Evolutionary conservation across 2,797 vertebrate genomes (phyloP).

Genomic region (Diplodus sargus): DNA sequence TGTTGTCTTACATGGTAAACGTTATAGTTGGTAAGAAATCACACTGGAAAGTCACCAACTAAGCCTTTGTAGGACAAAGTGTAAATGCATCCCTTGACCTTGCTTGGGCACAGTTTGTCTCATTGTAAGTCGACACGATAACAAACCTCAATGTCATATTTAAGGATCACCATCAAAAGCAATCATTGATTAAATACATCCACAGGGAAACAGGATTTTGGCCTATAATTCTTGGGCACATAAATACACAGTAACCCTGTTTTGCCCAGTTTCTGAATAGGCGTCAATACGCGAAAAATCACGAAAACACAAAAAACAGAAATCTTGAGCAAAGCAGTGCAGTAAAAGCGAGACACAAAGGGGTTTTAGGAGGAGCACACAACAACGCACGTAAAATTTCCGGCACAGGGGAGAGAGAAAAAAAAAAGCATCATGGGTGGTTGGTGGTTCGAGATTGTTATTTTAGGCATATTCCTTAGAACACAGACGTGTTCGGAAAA

Average conservation of each 20-base stretch:
- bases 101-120: slow-evolving; percentile 37
- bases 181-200: slow-evolving; percentile 24
- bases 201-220: neutral
- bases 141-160: slow-evolving; percentile 7
- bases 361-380: slow-evolving; percentile 68
- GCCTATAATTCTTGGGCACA: neutral
- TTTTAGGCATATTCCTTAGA: slow-evolving; percentile 70
- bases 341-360: slow-evolving; percentile 39
- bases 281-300: neutral
- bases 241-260: neutral
- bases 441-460: slow-evolving; percentile 68
- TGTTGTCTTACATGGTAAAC: neutral
- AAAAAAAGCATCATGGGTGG: slow-evolving; percentile 60
- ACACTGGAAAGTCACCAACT: neutral
- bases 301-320: slow-evolving; percentile 2
- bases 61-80: slow-evolving; percentile 33
- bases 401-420: slow-evolving; percentile 54
- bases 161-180: neutral
- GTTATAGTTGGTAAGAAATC: neutral
- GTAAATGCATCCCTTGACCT: slow-evolving; percentile 46
- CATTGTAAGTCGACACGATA: slow-evolving; percentile 25
- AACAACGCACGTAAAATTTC: slow-evolving; percentile 64
- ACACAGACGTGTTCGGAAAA: slow-evolving; percentile 68
- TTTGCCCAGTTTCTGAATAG: slow-evolving; percentile 32
- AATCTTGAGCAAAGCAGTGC: slow-evolving; percentile 19